Evolutionary conservation across 1,140 invertebrate species (phyloP).

Genomic region (Achroia grisella): DNA sequence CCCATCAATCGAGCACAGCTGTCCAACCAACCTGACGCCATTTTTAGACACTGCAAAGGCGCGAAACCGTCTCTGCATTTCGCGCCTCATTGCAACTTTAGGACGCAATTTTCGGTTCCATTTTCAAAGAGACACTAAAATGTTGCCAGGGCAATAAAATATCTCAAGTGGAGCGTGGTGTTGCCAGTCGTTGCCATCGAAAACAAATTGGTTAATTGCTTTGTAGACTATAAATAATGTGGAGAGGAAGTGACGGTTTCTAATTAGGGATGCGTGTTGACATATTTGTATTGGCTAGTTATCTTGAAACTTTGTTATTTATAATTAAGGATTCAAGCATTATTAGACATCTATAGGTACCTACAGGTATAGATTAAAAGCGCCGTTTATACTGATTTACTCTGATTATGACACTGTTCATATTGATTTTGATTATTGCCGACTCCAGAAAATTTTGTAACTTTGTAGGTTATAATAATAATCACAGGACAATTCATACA

Average conservation of each 20-base stretch:
- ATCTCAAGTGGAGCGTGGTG: constrained; percentile 44
- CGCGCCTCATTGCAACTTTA: constrained; percentile 48
- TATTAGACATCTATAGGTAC: no score
- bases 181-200: constrained; percentile 37
- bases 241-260: background rate
- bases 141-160: constrained; percentile 61
- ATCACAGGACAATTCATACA: no score
- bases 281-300: no score
- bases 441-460: no score
- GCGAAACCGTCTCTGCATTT: constrained; percentile 52
- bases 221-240: constrained; percentile 23
- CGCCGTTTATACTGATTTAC: no score
- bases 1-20: constrained; percentile 7
- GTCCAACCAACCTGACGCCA: constrained; percentile 28
- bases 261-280: no score
- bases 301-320: no score
- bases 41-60: constrained; percentile 46
- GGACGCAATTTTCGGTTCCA: constrained; percentile 55
- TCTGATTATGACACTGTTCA: no score
- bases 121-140: constrained; percentile 65
- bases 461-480: no score
- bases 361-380: no score
- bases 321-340: no score
- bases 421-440: no score
- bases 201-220: constrained; percentile 67